These are phyloP conservation scores for Aricia artaxerxes DNA, from an alignment of 2,888 invertebrate species.

Conservation along the genomic window DNA sequence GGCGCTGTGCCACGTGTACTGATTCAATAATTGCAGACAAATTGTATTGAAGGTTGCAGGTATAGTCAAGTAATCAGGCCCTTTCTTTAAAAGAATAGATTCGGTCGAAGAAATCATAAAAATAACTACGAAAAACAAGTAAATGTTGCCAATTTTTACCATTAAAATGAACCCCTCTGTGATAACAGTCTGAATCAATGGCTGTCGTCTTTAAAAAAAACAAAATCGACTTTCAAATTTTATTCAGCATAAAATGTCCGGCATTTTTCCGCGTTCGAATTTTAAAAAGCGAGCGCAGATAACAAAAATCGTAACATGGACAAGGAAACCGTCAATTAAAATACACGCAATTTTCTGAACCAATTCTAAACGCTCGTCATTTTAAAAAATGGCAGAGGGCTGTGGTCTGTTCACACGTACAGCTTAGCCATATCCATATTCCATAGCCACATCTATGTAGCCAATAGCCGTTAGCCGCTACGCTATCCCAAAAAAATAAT, in stretches of 20 bases:
- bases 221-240: not conserved
- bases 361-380: constrained; percentile 16
- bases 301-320: constrained; percentile 6
- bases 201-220: not conserved
- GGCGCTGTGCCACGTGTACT: constrained; percentile 21
- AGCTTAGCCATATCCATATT: not conserved
- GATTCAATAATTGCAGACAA: constrained; percentile 7
- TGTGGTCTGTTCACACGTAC: constrained; percentile 8
- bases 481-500: not conserved
- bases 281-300: constrained; percentile 4
- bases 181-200: not conserved
- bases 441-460: not conserved
- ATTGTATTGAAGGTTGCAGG: not conserved
- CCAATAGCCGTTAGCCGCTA: not conserved
- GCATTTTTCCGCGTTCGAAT: constrained; percentile 13
- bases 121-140: not conserved
- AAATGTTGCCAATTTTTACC: not conserved
- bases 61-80: not conserved
- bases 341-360: constrained; percentile 11
- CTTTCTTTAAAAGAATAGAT: not conserved
- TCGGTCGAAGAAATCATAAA: not conserved
- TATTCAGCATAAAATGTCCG: constrained; percentile 4
- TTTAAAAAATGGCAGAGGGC: not conserved
- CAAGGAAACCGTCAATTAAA: constrained; percentile 17
- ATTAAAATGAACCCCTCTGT: not conserved